Conservation (phyloP, 2,888 invertebrate genomes). For the Ophion slaviceki region DNA sequence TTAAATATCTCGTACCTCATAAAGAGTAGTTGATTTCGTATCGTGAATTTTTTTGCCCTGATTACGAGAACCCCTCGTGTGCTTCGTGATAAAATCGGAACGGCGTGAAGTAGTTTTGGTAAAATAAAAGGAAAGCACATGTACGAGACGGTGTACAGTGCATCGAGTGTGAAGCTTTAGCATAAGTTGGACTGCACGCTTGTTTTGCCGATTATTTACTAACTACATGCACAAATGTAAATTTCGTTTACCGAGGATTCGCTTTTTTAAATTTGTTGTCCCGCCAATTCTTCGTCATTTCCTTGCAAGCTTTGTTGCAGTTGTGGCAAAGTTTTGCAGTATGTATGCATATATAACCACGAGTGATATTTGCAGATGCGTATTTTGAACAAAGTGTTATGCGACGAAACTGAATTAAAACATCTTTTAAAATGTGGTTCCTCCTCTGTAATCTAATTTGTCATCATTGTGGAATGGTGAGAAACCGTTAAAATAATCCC, state of each 20-base stretch:
- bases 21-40: conserved; percentile 23
- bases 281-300: conserved; percentile 16
- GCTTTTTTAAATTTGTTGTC: neutral
- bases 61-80: conserved; percentile 2
- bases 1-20: conserved; percentile 20
- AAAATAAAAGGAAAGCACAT: neutral
- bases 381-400: no score
- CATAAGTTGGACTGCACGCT: conserved; percentile 65
- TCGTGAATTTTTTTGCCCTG: conserved; percentile 19
- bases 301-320: neutral
- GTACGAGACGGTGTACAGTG: conserved; percentile 1
- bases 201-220: conserved; percentile 61
- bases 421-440: neutral
- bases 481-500: neutral
- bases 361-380: neutral
- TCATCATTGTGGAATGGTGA: neutral
- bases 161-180: conserved; percentile 44
- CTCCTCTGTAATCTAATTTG: neutral
- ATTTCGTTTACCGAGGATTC: conserved; percentile 31
- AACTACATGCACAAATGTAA: conserved; percentile 56
- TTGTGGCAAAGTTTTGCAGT: neutral
- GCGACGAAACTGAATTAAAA: no score
- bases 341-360: neutral
- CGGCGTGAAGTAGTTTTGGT: conserved; percentile 49
- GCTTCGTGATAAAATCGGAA: conserved; percentile 30